Percentiles rank a stretch among this genome's conserved stretches.
Conservation (phyloP, 2,797 vertebrate species). For the Hypotaenidia philippensis region DNA sequence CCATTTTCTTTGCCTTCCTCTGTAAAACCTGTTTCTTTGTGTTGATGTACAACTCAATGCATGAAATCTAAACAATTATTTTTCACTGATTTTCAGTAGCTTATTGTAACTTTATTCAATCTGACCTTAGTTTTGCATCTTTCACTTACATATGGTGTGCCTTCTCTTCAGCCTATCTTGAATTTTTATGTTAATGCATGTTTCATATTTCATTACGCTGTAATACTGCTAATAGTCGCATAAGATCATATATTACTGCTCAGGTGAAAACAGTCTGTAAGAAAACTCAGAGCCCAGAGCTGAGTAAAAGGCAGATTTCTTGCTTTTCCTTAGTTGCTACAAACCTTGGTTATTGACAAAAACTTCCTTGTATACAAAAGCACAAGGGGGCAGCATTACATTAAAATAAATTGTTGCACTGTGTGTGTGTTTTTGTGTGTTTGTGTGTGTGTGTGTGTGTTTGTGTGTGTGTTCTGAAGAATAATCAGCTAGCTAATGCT, state of each 20-base stretch:
- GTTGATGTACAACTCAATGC: background rate
- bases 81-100: background rate
- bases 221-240: background rate
- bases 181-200: background rate
- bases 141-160: background rate
- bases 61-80: background rate
- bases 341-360: constrained; percentile 64
- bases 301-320: background rate
- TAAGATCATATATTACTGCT: background rate
- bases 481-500: background rate
- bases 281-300: background rate
- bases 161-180: background rate
- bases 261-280: background rate
- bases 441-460: background rate
- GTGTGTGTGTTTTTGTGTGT: background rate
- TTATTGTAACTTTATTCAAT: background rate
- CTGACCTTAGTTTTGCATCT: background rate
- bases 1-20: background rate
- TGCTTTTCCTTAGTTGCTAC: background rate
- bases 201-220: background rate
- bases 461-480: background rate
- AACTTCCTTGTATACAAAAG: constrained; percentile 70
- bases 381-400: constrained; percentile 82
- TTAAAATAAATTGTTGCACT: constrained; percentile 74
- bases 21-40: background rate